A percentile compares a stretch with the other conserved stretches of the same genome.
Evolutionary conservation across 92 coral and sea anemone genomes (phyloP).

Genomic region (Metridium senile): DNA sequence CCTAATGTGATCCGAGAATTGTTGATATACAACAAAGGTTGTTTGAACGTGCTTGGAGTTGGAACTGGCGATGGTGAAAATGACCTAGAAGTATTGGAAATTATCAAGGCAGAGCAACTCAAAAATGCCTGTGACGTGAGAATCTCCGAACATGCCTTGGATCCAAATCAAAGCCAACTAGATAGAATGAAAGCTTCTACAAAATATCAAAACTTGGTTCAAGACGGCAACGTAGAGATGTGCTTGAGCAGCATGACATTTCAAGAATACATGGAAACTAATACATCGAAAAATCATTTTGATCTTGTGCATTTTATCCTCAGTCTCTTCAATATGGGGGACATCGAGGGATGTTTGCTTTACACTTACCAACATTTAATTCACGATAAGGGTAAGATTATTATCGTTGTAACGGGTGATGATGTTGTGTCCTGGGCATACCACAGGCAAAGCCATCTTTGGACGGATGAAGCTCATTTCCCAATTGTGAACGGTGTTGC

Average conservation of each 20-base stretch:
- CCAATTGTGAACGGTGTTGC: background rate
- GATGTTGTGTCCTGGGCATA: background rate
- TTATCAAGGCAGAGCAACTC: slow-evolving; percentile 9
- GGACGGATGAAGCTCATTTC: background rate
- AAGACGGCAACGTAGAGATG: background rate
- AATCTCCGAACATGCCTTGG: slow-evolving; percentile 1
- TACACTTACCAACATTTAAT: slow-evolving; percentile 22
- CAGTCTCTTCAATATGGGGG: slow-evolving; percentile 24
- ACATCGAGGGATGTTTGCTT: slow-evolving; percentile 17
- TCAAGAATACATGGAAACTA: background rate
- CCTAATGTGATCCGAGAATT: background rate
- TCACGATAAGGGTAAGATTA: slow-evolving; percentile 1
- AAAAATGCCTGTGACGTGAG: background rate
- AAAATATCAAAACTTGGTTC: slow-evolving; percentile 7
- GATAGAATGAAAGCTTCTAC: background rate
- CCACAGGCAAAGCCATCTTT: background rate
- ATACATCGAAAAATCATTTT: slow-evolving; percentile 1
- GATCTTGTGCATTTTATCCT: slow-evolving; percentile 43
- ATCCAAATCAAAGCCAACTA: slow-evolving; percentile 23
- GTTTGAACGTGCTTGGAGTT: slow-evolving; percentile 24
- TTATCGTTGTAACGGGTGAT: background rate
- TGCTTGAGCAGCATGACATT: background rate
- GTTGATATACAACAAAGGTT: background rate
- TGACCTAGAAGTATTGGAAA: slow-evolving; percentile 21
- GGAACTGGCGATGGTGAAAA: slow-evolving; percentile 29